A percentile compares a stretch with the other conserved stretches of the same genome.
Conservation (phyloP, 1,140 invertebrate genomes). For the Macrobrachium nipponense region DNA sequence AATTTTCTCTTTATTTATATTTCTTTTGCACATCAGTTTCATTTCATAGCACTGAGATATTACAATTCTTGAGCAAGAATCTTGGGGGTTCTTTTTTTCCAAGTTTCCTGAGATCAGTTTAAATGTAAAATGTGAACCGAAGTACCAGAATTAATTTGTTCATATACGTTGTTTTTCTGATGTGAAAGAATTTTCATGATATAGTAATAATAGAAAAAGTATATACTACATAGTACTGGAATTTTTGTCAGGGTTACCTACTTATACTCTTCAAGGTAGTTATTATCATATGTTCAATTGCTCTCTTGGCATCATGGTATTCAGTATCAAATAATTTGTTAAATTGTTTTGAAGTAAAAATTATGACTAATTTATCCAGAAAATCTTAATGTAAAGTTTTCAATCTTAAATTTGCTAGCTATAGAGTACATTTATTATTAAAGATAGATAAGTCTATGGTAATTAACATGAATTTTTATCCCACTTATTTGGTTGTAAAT, state of each 20-base stretch:
- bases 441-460: no score
- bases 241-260: background rate
- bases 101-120: background rate
- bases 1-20: background rate
- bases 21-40: constrained; percentile 48
- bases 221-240: constrained; percentile 7
- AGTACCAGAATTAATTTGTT: background rate
- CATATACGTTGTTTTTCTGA: constrained; percentile 23
- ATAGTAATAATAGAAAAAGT: background rate
- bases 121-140: no score
- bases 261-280: no score
- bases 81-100: constrained; percentile 44
- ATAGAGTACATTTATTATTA: no score
- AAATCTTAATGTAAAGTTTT: no score
- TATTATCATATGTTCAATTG: no score
- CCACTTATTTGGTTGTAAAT: constrained; percentile 64
- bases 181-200: constrained; percentile 50
- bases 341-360: background rate
- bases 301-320: no score
- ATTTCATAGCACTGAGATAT: constrained; percentile 45
- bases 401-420: no score
- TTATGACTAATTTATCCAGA: background rate
- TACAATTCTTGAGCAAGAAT: constrained; percentile 51
- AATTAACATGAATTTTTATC: background rate
- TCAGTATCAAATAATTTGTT: background rate